A percentile compares a stretch with the other conserved stretches of the same genome.
Conservation (phyloP, 2,797 vertebrate species). For the Champsocephalus esox region DNA sequence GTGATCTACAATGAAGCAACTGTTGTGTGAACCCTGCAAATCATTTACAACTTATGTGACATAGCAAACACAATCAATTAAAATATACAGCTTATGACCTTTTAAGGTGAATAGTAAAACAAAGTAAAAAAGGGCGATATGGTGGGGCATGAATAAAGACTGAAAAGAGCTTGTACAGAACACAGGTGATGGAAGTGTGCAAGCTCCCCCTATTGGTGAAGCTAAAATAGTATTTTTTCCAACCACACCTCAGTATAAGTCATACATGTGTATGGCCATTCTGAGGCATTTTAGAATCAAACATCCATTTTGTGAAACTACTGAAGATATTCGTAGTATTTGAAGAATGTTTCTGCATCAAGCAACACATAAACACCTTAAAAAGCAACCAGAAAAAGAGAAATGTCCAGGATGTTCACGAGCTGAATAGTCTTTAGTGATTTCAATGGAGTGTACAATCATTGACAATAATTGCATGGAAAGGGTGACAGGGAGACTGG, state of each 20-base stretch:
- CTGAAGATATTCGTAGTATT: background rate
- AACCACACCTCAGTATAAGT: constrained; percentile 1
- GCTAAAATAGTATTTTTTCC: constrained; percentile 12
- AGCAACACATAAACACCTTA: constrained; percentile 18
- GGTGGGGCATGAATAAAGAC: constrained; percentile 51
- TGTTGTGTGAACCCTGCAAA: constrained; percentile 31
- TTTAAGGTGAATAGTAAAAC: constrained; percentile 58
- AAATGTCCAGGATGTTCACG: constrained; percentile 34
- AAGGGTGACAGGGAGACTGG: constrained; percentile 23
- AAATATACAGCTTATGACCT: constrained; percentile 52
- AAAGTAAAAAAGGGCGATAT: constrained; percentile 53
- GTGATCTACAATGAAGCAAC: constrained; percentile 46
- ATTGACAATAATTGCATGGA: constrained; percentile 58
- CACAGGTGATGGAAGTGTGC: constrained; percentile 66
- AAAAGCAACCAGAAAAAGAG: background rate
- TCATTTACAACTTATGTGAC: constrained; percentile 46
- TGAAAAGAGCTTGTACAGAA: constrained; percentile 37
- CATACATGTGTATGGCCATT: constrained; percentile 11
- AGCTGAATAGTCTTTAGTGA: constrained; percentile 59
- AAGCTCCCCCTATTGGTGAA: constrained; percentile 84
- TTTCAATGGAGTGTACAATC: constrained; percentile 50
- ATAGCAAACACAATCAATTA: constrained; percentile 53
- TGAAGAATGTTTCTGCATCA: constrained; percentile 31
- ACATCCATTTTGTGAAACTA: constrained; percentile 17
- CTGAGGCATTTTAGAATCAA: constrained; percentile 17